Evolutionary conservation across 2,797 vertebrate species (phyloP).

Genomic region (Manis javanica): DNA sequence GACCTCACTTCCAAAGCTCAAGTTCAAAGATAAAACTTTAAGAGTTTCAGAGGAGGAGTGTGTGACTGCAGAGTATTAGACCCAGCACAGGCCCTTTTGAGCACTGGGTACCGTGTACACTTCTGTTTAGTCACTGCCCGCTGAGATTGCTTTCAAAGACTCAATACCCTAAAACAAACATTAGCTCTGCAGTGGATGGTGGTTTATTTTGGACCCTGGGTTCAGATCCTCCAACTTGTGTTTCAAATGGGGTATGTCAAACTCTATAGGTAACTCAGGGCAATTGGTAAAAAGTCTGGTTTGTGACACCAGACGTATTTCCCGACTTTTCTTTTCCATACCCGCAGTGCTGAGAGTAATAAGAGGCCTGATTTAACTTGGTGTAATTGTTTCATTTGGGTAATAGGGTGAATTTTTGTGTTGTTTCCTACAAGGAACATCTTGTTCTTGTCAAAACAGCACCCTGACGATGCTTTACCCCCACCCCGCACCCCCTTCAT

Average conservation of each 20-base stretch:
- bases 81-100: not conserved
- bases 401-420: not conserved
- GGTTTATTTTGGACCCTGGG: not conserved
- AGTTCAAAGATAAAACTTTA: not conserved
- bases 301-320: not conserved
- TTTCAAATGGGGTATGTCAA: accelerated
- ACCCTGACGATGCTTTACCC: not conserved
- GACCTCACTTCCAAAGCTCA: not conserved
- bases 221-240: not conserved
- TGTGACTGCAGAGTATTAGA: not conserved
- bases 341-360: accelerated
- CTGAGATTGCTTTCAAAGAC: not conserved
- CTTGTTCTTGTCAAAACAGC: not conserved
- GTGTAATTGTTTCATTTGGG: not conserved
- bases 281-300: accelerated
- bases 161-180: not conserved
- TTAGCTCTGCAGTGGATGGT: not conserved
- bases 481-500: no score
- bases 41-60: not conserved
- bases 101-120: accelerated
- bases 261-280: not conserved
- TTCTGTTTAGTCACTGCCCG: not conserved
- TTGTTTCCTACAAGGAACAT: not conserved
- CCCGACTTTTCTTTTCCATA: not conserved
- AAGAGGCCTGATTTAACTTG: not conserved